phyloP scores from a whole-genome alignment of 2,113 vertebrate genomes.

The Gymnobelideus leadbeateri region DNA sequence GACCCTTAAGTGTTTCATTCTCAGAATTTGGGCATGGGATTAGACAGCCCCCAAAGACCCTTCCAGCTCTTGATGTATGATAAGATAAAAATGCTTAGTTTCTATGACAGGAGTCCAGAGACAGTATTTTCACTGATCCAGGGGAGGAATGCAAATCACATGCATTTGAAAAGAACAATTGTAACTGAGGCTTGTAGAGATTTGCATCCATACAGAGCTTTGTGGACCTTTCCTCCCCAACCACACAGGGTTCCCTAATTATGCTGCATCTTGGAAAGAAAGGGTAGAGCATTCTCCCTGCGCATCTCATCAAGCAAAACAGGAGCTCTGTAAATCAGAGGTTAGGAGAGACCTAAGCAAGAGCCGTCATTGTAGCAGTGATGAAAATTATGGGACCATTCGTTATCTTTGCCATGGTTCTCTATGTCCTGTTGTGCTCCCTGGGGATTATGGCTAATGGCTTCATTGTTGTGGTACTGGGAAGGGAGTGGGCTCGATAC shows the following conservation, averaged over 20 bases:
- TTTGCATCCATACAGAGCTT: no score
- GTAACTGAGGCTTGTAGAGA: no score
- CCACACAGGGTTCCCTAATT: neutral
- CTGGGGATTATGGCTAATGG: no score
- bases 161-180: no score
- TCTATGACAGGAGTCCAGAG: neutral
- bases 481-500: no score
- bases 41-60: neutral
- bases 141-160: no score
- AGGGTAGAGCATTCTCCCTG: neutral
- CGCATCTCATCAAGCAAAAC: neutral
- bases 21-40: neutral
- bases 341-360: neutral
- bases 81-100: neutral
- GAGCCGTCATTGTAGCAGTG: neutral
- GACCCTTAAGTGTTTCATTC: neutral
- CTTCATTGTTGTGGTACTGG: no score
- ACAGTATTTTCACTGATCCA: neutral
- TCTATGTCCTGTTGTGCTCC: constrained; percentile 43
- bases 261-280: neutral
- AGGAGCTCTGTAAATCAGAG: neutral
- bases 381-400: neutral
- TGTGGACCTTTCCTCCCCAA: no score
- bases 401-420: neutral
- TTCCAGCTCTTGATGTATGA: neutral